Evolutionary conservation across 2,888 invertebrate species (phyloP).

Genomic region (Papilio gigon): DNA sequence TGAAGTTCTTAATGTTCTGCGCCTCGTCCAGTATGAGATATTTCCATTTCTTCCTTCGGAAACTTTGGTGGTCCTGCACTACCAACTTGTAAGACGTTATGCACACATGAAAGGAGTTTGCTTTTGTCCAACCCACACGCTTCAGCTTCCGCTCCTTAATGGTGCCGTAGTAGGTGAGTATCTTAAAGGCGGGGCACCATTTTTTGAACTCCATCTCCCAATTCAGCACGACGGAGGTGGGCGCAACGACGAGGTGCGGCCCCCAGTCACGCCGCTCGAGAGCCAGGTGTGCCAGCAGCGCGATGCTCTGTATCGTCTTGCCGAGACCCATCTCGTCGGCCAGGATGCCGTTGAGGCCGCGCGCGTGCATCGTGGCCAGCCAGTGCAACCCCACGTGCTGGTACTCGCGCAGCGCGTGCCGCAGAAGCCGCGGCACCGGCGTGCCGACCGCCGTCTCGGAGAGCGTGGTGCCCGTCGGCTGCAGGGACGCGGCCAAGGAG

Average conservation of each 20-base stretch:
- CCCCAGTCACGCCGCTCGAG: constrained; percentile 97
- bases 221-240: constrained; percentile 99
- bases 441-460: constrained; percentile 97
- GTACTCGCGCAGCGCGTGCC: constrained; percentile 95
- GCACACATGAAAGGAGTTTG: constrained; percentile 98
- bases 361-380: constrained; percentile 97
- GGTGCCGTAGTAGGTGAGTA: constrained; percentile 98
- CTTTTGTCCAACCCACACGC: constrained; percentile 98
- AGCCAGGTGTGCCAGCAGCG: constrained; percentile 95
- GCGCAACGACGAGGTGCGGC: constrained; percentile 99
- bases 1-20: constrained; percentile 99
- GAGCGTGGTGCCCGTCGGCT: constrained; percentile 98
- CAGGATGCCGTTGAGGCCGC: constrained; percentile 96
- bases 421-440: constrained; percentile 95
- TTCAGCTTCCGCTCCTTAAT: constrained; percentile 97
- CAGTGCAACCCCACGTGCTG: constrained; percentile 99
- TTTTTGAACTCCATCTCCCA: constrained; percentile 99
- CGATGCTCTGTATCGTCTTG: constrained; percentile 98
- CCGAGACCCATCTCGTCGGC: constrained; percentile 99
- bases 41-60: constrained; percentile 98
- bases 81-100: constrained; percentile 99
- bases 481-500: constrained; percentile 96
- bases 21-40: constrained; percentile 99
- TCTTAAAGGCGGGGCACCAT: constrained; percentile 99
- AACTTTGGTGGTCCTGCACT: constrained; percentile 98